Base-by-base conservation (phyloP, 2,797 vertebrate genomes). In the Cossypha niveicapilla region DNA sequence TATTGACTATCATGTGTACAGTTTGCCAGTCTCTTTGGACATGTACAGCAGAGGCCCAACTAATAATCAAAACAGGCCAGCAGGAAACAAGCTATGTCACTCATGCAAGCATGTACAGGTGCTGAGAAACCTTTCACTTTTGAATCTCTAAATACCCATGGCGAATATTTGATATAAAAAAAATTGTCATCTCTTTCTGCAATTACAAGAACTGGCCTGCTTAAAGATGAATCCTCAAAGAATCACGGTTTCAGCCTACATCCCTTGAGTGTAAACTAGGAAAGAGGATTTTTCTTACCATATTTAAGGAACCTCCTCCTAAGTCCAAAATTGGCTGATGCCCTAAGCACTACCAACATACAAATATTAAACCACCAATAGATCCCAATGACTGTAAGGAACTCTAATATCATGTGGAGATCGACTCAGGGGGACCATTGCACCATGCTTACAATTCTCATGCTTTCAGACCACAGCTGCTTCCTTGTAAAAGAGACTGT, bases 371-470 rank as follows among this genome's bases (percentile, higher is more conserved):
- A 66, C 17, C n/a, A 77, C 8, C 42, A 44, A 25, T 0, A 74
- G 60, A 75, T 28, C 15, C 28, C n/a, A 68, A 3, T 17, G 34
- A 86, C n/a, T 65, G 23, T 24, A 86, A 47, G 25, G n/a, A 77
- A 45, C 45, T 63, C 30, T 10, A 47, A 15, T 12, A 50, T 19
- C 47, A 51, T 9, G 18, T 24, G 47, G n/a, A 72, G 21, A 66
- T 16, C 61, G 30, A 75, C 12, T 35, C 0, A 0, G 24, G 16
- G 19, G 16, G 4, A 81, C 18, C 35, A 66, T 0, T 76, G 68
- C 41, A 51, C 16, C 41, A 54, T 7, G 24, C 44, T 71, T 60
- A 53, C 6, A 67, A 18, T n/a, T 66, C n/a, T 68, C 60, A 54
- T 10, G 5, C 28, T 44, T 87, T 88, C 75, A 51, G 24, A 70